Evolutionary conservation across 2,113 vertebrate genomes (phyloP).

Genomic region (Manacus vitellinus): DNA sequence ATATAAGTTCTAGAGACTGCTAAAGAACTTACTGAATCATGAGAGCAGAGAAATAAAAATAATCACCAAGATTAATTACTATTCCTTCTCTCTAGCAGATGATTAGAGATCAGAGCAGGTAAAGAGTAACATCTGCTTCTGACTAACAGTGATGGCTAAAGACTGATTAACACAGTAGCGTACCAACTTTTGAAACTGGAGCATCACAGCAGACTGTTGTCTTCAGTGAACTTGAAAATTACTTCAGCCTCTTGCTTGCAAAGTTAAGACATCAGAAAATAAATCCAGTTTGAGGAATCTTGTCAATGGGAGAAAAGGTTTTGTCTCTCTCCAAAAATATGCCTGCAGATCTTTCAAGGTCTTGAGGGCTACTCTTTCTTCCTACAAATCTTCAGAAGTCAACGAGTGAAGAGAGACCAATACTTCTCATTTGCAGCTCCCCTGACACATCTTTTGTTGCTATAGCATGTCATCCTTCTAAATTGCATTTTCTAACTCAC

Average conservation of each 20-base stretch:
- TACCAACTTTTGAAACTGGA: background rate
- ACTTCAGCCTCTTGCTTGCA: background rate
- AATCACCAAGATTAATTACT: background rate
- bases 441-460: background rate
- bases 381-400: constrained; percentile 12
- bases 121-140: background rate
- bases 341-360: background rate
- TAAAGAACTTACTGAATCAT: background rate
- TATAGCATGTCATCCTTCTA: background rate
- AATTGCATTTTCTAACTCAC: background rate
- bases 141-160: background rate
- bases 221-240: background rate
- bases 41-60: background rate
- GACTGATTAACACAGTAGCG: background rate
- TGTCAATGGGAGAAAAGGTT: background rate
- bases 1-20: background rate
- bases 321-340: background rate
- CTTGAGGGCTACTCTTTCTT: background rate
- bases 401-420: background rate
- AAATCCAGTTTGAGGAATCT: background rate
- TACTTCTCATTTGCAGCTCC: background rate
- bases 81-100: background rate
- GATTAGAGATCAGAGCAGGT: background rate
- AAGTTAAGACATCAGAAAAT: background rate
- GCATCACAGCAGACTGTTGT: background rate